Evolutionary conservation across 1,140 invertebrate species (phyloP).

Genomic region (Drosophila sechellia): DNA sequence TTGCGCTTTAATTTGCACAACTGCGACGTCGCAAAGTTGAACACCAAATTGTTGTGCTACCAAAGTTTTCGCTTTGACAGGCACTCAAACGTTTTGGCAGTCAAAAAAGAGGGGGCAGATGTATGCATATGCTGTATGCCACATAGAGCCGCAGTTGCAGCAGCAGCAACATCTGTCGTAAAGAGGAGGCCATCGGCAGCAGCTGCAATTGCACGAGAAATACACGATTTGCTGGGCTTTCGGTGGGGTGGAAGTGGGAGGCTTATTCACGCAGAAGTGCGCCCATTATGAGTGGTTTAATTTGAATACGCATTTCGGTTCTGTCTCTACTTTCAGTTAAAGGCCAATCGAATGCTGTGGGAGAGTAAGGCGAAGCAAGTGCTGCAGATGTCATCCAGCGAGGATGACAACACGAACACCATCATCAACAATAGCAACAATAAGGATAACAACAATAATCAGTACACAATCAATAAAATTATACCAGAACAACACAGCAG

Average conservation of each 20-base stretch:
- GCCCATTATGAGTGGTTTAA: slow-evolving; percentile 10
- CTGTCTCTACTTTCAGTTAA: slow-evolving; percentile 75
- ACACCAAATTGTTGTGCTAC: slow-evolving; percentile 27
- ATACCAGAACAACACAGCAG: slow-evolving; percentile 46
- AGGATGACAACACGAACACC: slow-evolving; percentile 51
- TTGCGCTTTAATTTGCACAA: slow-evolving; percentile 14
- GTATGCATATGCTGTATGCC: slow-evolving; percentile 18
- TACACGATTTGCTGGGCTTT: background rate
- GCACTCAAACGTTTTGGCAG: slow-evolving; percentile 22
- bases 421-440: slow-evolving; percentile 47
- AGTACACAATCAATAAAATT: slow-evolving; percentile 64
- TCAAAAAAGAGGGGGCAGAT: slow-evolving; percentile 21
- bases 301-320: slow-evolving; percentile 9
- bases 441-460: slow-evolving; percentile 50
- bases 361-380: slow-evolving; percentile 86
- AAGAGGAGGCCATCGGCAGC: slow-evolving; percentile 28
- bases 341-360: slow-evolving; percentile 86
- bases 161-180: slow-evolving; percentile 18
- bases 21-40: slow-evolving; percentile 28
- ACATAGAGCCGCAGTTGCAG: slow-evolving; percentile 1
- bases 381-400: slow-evolving; percentile 74
- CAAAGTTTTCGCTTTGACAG: slow-evolving; percentile 36
- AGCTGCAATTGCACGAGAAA: slow-evolving; percentile 10
- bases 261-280: slow-evolving; percentile 1
- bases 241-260: no score